These are phyloP conservation scores for Poeciliopsis turrubarensis DNA, from an alignment of 2,113 vertebrate species.

Conservation along the genomic window DNA sequence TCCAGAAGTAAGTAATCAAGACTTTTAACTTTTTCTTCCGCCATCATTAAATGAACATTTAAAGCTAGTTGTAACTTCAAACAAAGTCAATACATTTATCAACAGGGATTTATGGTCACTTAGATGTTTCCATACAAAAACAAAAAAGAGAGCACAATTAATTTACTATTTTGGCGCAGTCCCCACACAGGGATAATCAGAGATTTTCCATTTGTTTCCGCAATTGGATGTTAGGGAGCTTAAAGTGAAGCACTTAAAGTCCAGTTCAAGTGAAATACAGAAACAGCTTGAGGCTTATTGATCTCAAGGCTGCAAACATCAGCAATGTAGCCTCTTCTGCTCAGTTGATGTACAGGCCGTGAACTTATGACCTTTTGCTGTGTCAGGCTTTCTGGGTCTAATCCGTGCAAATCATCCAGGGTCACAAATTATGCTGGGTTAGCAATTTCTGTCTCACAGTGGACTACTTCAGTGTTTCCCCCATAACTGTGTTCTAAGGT, in stretches of 20 bases:
- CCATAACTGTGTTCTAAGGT: background rate
- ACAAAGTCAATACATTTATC: background rate
- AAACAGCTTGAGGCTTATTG: constrained; percentile 25
- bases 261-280: constrained; percentile 19
- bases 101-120: background rate
- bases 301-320: constrained; percentile 39
- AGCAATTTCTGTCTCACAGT: background rate
- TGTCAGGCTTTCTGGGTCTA: constrained; percentile 39
- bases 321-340: constrained; percentile 17
- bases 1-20: no score
- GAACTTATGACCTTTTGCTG: constrained; percentile 48
- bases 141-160: background rate
- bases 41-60: no score
- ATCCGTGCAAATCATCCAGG: constrained; percentile 20
- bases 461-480: background rate
- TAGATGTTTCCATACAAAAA: no score
- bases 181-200: background rate
- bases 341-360: constrained; percentile 21
- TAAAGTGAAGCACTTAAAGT: constrained; percentile 16
- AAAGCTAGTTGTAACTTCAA: background rate
- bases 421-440: constrained; percentile 16
- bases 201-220: background rate
- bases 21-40: background rate
- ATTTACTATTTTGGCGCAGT: background rate
- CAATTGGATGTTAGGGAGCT: constrained; percentile 17